A percentile compares a stretch with the other conserved stretches of the same genome.
phyloP scores from a whole-genome alignment of 2,113 vertebrate species.

The Pterocles gutturalis region DNA sequence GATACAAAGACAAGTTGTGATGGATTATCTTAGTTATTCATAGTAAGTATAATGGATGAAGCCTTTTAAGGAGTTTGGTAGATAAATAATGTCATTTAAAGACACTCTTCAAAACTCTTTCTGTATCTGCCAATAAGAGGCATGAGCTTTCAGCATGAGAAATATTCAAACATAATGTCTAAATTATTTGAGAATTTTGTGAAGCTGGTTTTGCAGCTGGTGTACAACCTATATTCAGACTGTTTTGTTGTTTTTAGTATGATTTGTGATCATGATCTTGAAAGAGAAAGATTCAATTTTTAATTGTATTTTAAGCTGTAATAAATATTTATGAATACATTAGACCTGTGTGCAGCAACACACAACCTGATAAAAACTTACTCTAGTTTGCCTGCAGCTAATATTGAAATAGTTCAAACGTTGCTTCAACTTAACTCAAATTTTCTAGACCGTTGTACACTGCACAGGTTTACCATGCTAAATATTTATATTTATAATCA shows the following conservation, averaged over 20 bases:
- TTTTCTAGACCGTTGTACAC: background rate
- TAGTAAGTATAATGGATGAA: background rate
- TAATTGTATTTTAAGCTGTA: background rate
- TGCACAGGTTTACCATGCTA: background rate
- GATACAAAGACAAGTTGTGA: background rate
- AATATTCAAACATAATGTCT: background rate
- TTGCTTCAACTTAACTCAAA: accelerated
- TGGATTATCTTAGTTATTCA: background rate
- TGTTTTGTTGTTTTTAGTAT: background rate
- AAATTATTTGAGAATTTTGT: background rate
- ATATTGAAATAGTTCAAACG: background rate
- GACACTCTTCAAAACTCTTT: background rate
- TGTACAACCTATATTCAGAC: background rate
- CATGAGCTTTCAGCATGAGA: background rate
- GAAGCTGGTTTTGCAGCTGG: background rate
- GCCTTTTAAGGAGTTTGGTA: background rate
- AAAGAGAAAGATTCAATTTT: background rate
- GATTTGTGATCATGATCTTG: background rate
- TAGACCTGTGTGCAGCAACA: background rate
- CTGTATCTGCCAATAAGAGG: background rate
- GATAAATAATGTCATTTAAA: background rate
- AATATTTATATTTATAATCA: background rate
- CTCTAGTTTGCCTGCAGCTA: background rate
- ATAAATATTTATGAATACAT: background rate
- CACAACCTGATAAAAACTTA: background rate